Conservation (phyloP, 2,113 vertebrate genomes). For the Notiomystis cincta region DNA sequence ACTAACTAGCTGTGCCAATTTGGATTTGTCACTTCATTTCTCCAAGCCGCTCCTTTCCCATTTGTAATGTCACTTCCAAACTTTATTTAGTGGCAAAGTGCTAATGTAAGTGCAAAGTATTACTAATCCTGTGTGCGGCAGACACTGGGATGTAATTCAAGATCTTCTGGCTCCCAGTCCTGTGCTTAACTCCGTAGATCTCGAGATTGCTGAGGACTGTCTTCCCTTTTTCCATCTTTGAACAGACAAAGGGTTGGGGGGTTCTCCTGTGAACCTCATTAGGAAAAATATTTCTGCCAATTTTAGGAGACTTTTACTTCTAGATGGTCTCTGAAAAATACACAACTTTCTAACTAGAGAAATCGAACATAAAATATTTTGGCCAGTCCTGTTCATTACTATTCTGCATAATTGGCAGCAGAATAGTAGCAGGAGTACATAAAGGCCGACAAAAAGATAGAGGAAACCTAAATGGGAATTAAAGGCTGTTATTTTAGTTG, state of each 20-base stretch:
- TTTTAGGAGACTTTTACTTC: neutral
- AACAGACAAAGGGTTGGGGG: neutral
- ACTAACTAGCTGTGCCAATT: constrained; percentile 65
- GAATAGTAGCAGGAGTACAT: neutral
- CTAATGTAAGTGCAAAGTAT: constrained; percentile 67
- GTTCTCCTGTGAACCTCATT: neutral
- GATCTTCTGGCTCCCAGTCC: constrained; percentile 58
- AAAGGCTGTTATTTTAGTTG: constrained; percentile 39
- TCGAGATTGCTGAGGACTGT: neutral
- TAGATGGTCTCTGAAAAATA: neutral
- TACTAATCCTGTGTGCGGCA: constrained; percentile 64
- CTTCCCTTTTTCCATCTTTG: neutral
- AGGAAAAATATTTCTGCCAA: neutral
- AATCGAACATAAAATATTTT: neutral
- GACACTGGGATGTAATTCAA: constrained; percentile 66
- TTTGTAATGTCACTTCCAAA: constrained; percentile 64
- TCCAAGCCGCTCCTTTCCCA: constrained; percentile 46
- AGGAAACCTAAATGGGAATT: neutral
- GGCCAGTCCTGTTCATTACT: neutral
- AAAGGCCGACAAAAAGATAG: neutral
- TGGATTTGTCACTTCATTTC: constrained; percentile 66
- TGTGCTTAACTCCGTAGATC: constrained; percentile 26
- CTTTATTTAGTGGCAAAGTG: constrained; percentile 69
- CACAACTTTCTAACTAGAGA: neutral
- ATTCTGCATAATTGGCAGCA: neutral